phyloP scores from a whole-genome alignment of 2,888 invertebrate species.

The Agonopterix subpropinquella region DNA sequence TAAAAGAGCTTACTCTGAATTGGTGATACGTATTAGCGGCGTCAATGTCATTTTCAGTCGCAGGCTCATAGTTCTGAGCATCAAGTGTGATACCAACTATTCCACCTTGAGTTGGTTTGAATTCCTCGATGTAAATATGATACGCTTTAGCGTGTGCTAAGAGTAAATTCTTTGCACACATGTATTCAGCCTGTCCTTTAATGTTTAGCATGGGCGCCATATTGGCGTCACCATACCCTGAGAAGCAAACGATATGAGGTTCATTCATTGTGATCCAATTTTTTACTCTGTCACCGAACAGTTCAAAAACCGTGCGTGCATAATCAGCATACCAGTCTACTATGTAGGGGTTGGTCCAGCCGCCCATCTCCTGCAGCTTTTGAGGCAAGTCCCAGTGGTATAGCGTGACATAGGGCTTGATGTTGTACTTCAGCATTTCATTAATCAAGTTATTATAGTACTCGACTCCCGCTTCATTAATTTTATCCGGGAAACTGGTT shows the following conservation, averaged over 20 bases:
- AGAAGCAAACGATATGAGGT: conserved; percentile 44
- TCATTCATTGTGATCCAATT: conserved; percentile 77
- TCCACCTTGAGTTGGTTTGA: conserved; percentile 28
- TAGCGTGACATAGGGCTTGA: conserved; percentile 75
- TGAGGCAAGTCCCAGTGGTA: conserved; percentile 73
- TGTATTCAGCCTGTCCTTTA: conserved; percentile 54
- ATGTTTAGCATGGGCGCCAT: conserved; percentile 39
- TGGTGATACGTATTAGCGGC: conserved; percentile 34
- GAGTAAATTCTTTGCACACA: conserved; percentile 59
- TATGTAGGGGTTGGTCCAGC: conserved; percentile 59
- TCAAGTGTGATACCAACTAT: conserved; percentile 17
- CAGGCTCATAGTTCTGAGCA: conserved; percentile 37
- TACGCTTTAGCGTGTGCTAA: conserved; percentile 71
- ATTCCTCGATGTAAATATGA: conserved; percentile 44
- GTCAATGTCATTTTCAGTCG: conserved; percentile 18
- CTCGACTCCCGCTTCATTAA: conserved; percentile 64
- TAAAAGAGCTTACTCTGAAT: conserved; percentile 48
- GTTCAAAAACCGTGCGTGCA: conserved; percentile 46
- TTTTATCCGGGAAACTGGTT: conserved; percentile 63
- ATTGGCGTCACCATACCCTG: conserved; percentile 50
- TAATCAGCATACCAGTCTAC: conserved; percentile 63
- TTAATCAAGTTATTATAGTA: conserved; percentile 65
- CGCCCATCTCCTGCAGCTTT: conserved; percentile 69
- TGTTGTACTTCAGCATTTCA: conserved; percentile 72
- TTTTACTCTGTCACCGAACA: conserved; percentile 63